These are phyloP conservation scores for Stenolophus ochropezus DNA, from an alignment of 2,888 invertebrate genomes.

Conservation along the genomic window DNA sequence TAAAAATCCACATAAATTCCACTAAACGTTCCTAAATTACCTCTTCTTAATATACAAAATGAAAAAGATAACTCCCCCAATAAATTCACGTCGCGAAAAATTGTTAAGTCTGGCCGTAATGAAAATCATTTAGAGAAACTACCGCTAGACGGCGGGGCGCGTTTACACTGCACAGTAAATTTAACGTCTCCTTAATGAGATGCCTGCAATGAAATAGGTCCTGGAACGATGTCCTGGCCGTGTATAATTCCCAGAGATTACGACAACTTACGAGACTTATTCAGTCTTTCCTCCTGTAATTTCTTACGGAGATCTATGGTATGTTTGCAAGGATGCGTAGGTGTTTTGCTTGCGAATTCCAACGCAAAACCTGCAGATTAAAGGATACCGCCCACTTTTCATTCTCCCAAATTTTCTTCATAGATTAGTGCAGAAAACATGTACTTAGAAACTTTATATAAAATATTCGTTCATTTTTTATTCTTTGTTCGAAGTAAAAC, in stretches of 20 bases:
- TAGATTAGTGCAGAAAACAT: no score
- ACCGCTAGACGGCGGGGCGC: constrained; percentile 3
- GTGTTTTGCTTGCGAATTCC: neutral
- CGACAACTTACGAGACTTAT: neutral
- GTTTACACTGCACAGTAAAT: constrained; percentile 46
- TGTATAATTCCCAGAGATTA: constrained; percentile 44
- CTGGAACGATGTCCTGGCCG: constrained; percentile 32
- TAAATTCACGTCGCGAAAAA: constrained; percentile 15
- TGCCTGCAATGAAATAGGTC: constrained; percentile 53
- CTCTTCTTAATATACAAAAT: constrained; percentile 23
- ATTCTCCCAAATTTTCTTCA: no score
- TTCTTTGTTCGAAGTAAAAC: no score
- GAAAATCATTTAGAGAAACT: constrained; percentile 41
- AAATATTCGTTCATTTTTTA: no score
- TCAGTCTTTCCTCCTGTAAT: neutral
- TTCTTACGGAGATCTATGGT: neutral
- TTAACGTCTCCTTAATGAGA: constrained; percentile 53
- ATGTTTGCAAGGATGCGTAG: neutral
- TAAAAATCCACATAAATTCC: neutral
- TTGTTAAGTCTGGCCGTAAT: constrained; percentile 23
- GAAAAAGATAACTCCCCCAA: constrained; percentile 25
- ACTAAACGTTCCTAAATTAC: neutral
- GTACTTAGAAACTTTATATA: no score
- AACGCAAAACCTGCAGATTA: neutral
- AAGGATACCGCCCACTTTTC: no score